A percentile compares a stretch with the other conserved stretches of the same genome.
Conservation (phyloP, 2,888 invertebrate genomes). For the Oxyteleia sp. region DNA sequence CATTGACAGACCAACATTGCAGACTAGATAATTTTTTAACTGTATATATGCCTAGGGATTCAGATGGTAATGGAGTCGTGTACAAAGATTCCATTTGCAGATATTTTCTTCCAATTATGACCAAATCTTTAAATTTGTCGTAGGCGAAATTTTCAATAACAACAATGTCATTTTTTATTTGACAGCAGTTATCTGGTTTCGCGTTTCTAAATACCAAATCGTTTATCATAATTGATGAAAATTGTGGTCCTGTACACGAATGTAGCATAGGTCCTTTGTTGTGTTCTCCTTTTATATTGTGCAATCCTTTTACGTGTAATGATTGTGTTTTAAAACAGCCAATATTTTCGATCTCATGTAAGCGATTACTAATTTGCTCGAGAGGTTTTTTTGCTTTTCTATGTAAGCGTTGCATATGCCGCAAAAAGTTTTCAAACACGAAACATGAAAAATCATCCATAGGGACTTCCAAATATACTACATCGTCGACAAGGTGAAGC, state of each 20-base stretch:
- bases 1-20: not conserved
- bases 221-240: not conserved
- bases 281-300: conserved; percentile 25
- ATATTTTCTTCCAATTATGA: conserved; percentile 3
- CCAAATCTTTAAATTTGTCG: not conserved
- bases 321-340: too few species aligned
- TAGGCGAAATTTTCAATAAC: conserved; percentile 20
- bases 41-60: not conserved
- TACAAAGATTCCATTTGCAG: not conserved
- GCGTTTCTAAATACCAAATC: conserved; percentile 5
- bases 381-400: conserved; percentile 23
- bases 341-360: too few species aligned
- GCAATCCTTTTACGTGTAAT: too few species aligned
- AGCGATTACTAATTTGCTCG: conserved; percentile 11
- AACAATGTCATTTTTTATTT: conserved; percentile 6
- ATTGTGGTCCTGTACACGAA: conserved; percentile 20
- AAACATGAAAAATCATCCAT: conserved; percentile 50
- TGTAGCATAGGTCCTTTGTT: conserved; percentile 23
- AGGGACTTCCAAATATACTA: conserved; percentile 9
- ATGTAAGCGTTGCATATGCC: conserved; percentile 40
- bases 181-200: conserved; percentile 36
- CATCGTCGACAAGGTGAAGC: conserved; percentile 48
- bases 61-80: not conserved
- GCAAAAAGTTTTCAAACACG: conserved; percentile 54
- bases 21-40: conserved; percentile 11